A percentile compares a stretch with the other conserved stretches of the same genome.
Conservation (phyloP, 2,888 invertebrate species). For the Cerceris rybyensis region DNA sequence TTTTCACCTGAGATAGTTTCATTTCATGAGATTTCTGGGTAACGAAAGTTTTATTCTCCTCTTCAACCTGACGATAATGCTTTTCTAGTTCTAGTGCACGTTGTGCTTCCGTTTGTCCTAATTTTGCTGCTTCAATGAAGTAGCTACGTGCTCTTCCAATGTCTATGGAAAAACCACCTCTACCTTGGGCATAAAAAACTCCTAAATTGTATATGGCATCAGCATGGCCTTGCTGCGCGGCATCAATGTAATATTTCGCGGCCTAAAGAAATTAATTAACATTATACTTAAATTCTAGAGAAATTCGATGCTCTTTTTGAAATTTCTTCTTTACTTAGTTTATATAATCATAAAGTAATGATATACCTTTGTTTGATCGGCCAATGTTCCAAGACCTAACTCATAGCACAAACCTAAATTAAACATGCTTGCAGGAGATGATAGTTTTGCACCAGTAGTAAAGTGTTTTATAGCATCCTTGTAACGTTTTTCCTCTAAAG, state of each 20-base stretch:
- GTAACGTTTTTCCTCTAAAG: conserved; percentile 84
- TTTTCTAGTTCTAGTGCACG: conserved; percentile 81
- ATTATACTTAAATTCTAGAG: background rate
- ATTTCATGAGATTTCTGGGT: conserved; percentile 6
- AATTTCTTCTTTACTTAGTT: too few relatives aligned
- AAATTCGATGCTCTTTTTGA: background rate
- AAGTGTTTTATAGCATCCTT: conserved; percentile 84
- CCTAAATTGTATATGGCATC: conserved; percentile 88
- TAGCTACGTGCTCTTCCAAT: conserved; percentile 83
- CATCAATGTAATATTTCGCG: conserved; percentile 86
- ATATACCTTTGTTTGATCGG: conserved; percentile 84
- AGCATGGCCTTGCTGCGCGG: conserved; percentile 86
- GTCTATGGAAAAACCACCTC: conserved; percentile 84
- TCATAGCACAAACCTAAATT: conserved; percentile 89
- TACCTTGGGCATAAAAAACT: conserved; percentile 86
- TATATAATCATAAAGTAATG: background rate
- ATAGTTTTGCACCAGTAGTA: conserved; percentile 84
- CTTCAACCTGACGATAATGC: conserved; percentile 17
- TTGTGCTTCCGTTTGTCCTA: conserved; percentile 85
- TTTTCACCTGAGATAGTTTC: conserved; percentile 19
- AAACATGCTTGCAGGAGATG: conserved; percentile 85
- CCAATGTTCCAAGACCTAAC: conserved; percentile 85
- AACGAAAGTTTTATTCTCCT: conserved; percentile 15
- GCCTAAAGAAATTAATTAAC: conserved; percentile 82
- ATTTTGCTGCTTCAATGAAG: conserved; percentile 84